A percentile compares a stretch with the other conserved stretches of the same genome.
Evolutionary conservation across 2,113 vertebrate genomes (phyloP).

Genomic region (Bubo blakistoni): DNA sequence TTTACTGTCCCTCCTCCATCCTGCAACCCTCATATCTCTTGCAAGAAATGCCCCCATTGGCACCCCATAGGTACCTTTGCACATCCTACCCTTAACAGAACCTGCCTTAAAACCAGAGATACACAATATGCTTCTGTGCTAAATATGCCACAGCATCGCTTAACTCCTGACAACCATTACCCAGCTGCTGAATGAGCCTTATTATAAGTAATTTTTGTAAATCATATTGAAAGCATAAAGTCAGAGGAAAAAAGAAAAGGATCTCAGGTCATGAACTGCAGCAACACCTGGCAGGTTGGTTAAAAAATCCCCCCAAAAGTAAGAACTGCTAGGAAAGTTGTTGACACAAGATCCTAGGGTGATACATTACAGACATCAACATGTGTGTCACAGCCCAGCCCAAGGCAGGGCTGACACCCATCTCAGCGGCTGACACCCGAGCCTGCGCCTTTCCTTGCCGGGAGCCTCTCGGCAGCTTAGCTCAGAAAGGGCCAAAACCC

Average conservation of each 20-base stretch:
- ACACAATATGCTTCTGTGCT: conserved; percentile 47
- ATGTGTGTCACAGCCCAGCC: conserved; percentile 29
- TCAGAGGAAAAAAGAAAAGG: neutral
- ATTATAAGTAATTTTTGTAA: conserved; percentile 68
- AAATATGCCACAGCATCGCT: conserved; percentile 57
- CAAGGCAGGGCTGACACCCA: conserved; percentile 34
- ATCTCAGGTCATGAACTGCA: conserved; percentile 51
- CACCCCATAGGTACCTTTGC: neutral
- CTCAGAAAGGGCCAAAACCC: neutral
- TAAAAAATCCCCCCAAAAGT: neutral
- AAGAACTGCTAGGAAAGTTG: conserved; percentile 29
- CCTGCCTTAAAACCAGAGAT: neutral
- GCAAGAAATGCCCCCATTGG: neutral
- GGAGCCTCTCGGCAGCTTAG: neutral
- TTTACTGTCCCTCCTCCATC: neutral
- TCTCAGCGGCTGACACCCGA: conserved; percentile 17
- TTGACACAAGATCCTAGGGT: conserved; percentile 49
- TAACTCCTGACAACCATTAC: conserved; percentile 69
- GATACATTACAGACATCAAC: conserved; percentile 9
- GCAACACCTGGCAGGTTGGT: conserved; percentile 35
- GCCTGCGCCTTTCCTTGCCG: neutral
- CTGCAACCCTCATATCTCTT: neutral
- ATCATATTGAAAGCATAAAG: conserved; percentile 60
- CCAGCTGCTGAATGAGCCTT: conserved; percentile 67
- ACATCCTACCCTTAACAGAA: neutral